Base-by-base conservation (phyloP, 2,113 vertebrate genomes). In the Mixornis gularis region DNA sequence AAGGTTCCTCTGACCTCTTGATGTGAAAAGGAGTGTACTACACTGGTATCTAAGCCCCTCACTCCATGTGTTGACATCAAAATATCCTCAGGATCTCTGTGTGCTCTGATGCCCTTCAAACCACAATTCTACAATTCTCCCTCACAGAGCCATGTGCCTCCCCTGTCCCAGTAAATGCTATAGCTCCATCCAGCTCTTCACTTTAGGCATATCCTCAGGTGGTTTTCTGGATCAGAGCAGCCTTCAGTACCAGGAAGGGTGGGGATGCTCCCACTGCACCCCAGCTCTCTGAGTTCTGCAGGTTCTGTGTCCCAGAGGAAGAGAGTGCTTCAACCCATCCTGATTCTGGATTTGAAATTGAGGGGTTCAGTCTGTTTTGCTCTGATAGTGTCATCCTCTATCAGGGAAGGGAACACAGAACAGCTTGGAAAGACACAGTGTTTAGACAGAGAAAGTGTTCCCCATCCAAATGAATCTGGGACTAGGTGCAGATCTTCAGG, bases 61-160 rank as follows among this genome's bases (percentile, higher is more conserved):
- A 1, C 26, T 81, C 63, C 38, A 8, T 0, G 0, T n/a, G 29
- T 34, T 22, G 53, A 38, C 29, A 72, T 18, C 1, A 15, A 59
- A 74, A 78, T 46, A 38, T 6, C 20, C 46, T 72, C 30, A 91
- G 34, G 22, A 7, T 12, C 17, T 49, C 11, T 64, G 25, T 11
- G 9, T 3, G 7, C 21, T 62, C 17, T 72, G 24, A 34, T 82
- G 34, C 25, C 59, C 71, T 70, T 49, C 59, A 85, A 86, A 86
- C 12, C 34, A 40, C 44, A 78, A n/a, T 34, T 29, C 0, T 14
- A 38, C 38, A 38, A 38, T 38, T 38, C 38, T 4, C 24, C 8
- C 40, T 22, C 38, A 7, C 6, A 40, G 49, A 20, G 32, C 3
- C 1, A 0, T 5, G 0, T 74, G 30, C 3, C 16, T 55, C 11